Evolutionary conservation across 1,140 invertebrate species (phyloP), one percentile per base, ranked within the genome.

Genomic region (Gonatopus flavifemur): DNA sequence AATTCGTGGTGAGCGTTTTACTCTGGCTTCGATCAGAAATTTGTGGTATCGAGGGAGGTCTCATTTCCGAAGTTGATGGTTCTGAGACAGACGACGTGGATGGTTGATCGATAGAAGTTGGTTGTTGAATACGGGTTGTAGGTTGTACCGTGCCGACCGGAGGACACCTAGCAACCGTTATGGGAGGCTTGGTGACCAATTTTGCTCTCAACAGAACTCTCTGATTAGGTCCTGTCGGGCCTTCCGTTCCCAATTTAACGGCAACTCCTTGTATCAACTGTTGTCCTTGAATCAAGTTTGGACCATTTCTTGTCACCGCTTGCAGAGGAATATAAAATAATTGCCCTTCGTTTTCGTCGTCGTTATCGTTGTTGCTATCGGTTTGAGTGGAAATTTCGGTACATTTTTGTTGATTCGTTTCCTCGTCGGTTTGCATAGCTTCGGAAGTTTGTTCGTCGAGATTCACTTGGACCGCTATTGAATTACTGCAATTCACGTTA

Each of bases 291-390:
- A 55, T 73, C 25, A 78, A 69, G 45, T 70, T 77, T 16, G 69
- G 73, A 0, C 74, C 79, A 10, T 74, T 77, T 13, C 72, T 72
- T 2, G 77, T 78, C 0, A 79, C 76, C 7, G 82, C 79, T 62
- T 85, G 83, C 2, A 87, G 56, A 0, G 86, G 86, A 66, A 88
- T 86, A 49, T 88, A 88, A 66, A 88, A 88, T n/a, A 86, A 72
- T 35, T 86, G 83, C 12, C 83, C 82, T 20, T 78, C 79, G 9
- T 69, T 67, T 7, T 77, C 74, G 12, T 79, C 76, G 32, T 78
- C 75, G 32, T 78, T 72, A 9, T 73, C 74, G 28, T 77, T 77
- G 36, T 72, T 70, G 16, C 50, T 76, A 24, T 83, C 82, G 0
- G 80, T 82, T 49, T 81, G 81, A 2, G 79, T 81, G 3, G 80